A percentile compares a stretch with the other conserved stretches of the same genome.
Conservation (phyloP, 1,140 invertebrate genomes). For the Ditylenchus dipsaci region DNA sequence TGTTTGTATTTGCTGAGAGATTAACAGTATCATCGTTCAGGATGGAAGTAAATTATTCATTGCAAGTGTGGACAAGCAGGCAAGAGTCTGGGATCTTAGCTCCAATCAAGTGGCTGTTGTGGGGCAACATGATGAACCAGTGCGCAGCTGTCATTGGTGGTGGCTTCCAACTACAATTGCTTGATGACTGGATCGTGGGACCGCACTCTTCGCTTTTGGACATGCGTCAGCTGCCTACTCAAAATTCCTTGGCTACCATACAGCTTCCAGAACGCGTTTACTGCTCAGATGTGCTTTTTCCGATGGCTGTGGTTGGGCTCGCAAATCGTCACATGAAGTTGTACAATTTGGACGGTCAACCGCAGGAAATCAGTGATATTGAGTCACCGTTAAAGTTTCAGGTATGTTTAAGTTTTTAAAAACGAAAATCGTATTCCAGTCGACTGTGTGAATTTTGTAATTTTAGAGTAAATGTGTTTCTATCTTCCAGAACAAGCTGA, state of each 20-base stretch:
- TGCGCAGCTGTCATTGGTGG: slow-evolving; percentile 96
- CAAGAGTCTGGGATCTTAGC: slow-evolving; percentile 93
- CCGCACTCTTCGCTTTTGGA: slow-evolving; percentile 98
- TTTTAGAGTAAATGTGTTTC: slow-evolving; percentile 61
- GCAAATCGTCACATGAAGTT: slow-evolving; percentile 82
- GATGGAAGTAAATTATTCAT: slow-evolving; percentile 94
- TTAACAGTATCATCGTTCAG: slow-evolving; percentile 62
- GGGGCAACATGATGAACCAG: slow-evolving; percentile 80
- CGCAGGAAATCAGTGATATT: slow-evolving; percentile 83
- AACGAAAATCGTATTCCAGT: not conserved
- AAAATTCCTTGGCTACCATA: slow-evolving; percentile 81
- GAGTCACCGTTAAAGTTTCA: slow-evolving; percentile 92
- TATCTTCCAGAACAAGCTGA: slow-evolving; percentile 82
- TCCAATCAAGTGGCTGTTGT: slow-evolving; percentile 76
- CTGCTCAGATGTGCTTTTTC: slow-evolving; percentile 87
- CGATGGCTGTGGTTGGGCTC: slow-evolving; percentile 93
- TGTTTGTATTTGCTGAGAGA: not conserved
- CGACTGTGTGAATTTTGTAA: not conserved
- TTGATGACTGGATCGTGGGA: slow-evolving; percentile 99
- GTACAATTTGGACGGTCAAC: slow-evolving; percentile 87
- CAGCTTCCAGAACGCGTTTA: slow-evolving; percentile 87
- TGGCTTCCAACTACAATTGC: slow-evolving; percentile 84
- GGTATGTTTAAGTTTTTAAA: slow-evolving; percentile 1
- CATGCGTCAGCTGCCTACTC: slow-evolving; percentile 67
- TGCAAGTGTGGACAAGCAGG: slow-evolving; percentile 93